phyloP scores from a whole-genome alignment of 2,113 vertebrate species.

The Fregetta grallaria region DNA sequence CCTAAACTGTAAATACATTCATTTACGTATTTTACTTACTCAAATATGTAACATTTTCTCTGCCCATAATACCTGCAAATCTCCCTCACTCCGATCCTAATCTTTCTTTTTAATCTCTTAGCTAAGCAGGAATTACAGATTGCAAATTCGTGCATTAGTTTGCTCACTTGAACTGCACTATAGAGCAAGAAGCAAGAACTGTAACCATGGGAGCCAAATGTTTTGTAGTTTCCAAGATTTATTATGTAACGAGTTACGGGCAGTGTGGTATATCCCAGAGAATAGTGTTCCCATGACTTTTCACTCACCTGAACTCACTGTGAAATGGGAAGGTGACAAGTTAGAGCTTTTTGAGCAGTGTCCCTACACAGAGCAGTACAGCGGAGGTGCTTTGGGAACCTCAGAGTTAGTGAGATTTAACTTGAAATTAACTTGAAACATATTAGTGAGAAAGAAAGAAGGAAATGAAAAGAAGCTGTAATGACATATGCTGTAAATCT shows the following conservation, averaged over 20 bases:
- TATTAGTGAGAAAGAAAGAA: background rate
- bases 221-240: background rate
- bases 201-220: background rate
- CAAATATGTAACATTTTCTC: constrained; percentile 52
- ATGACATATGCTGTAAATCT: constrained; percentile 7
- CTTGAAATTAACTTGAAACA: background rate
- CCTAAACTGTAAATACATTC: background rate
- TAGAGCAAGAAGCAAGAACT: background rate
- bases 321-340: background rate
- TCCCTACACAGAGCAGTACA: background rate
- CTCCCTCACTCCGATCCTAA: constrained; percentile 37
- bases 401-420: background rate
- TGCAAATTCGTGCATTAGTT: background rate
- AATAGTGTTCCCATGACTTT: background rate
- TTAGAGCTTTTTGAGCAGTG: background rate
- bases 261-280: background rate
- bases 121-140: constrained; percentile 45
- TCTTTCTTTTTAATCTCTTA: constrained; percentile 57
- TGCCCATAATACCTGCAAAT: constrained; percentile 59
- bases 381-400: background rate
- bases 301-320: background rate
- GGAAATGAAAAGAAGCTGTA: constrained; percentile 37
- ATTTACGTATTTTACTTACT: background rate
- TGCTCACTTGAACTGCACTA: constrained; percentile 24
- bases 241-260: background rate